Evolutionary conservation across 2,888 invertebrate genomes (phyloP), one percentile per base, ranked within the genome.

Genomic region (Aphidius colemani): DNA sequence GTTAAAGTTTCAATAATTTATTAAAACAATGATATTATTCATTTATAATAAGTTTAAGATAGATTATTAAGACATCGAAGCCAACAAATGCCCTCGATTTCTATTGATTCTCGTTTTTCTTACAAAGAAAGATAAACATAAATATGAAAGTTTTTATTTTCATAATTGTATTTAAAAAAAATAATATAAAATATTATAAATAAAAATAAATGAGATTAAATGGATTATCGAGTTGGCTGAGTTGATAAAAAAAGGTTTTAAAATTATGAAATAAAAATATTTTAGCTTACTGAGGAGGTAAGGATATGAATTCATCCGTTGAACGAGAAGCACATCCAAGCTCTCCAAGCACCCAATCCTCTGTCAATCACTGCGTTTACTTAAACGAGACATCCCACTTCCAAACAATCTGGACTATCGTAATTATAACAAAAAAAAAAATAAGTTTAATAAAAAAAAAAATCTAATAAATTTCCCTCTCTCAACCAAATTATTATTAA

Each of bases 271-370:
- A 74, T 79, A 74, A 75, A 80, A 72, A 49, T 49, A 81, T 82
- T 82, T 79, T 82, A 82, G 82, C 82, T 82, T 80, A 75, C 82
- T 79, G 82, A 82, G 77, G 82, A 82, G 82, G 82, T 82, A 82
- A 82, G 82, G 81, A 82, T 78, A 77, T 78, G 77, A 70, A 66
- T 74, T 79, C 75, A 79, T 80, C 72, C 76, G 78, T 71, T 72
- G 74, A 77, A 78, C 75, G 73, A 75, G 75, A 75, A 78, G 79
- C 78, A 79, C 78, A 78, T 79, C 78, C 77, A 76, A 78, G 65
- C 61, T 65, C 75, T 78, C 75, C 74, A 78, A 61, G 61, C 64
- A 66, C 64, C 69, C 65, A 69, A 66, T 68, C 67, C 74, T 72
- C 70, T 69, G 68, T 67, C 30, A 30, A 69, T 67, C 64, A 69